A percentile compares a stretch with the other conserved stretches of the same genome.
These are phyloP conservation scores for Cheumatopsyche charites DNA, from an alignment of 1,140 invertebrate species.

Conservation along the genomic window DNA sequence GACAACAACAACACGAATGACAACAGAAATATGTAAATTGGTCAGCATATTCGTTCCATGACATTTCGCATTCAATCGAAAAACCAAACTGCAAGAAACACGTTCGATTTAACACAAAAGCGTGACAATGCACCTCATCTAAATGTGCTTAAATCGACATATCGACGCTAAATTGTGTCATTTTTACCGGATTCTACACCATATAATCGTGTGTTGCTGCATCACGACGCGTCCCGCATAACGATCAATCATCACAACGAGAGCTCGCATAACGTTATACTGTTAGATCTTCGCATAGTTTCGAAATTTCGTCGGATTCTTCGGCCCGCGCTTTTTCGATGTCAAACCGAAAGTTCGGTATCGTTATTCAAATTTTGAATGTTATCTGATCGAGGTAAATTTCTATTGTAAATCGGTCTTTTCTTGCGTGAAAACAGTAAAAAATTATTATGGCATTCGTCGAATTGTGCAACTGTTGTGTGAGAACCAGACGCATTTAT, in stretches of 20 bases:
- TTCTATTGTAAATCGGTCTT: conserved; percentile 16
- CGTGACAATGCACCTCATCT: neutral
- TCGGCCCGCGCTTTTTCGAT: conserved; percentile 8
- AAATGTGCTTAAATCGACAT: neutral
- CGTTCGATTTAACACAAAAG: neutral
- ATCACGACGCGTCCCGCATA: neutral
- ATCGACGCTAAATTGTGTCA: neutral
- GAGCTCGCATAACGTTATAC: no score
- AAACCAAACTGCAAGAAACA: no score
- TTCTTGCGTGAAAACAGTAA: neutral
- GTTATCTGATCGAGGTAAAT: conserved; percentile 35
- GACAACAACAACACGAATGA: no score
- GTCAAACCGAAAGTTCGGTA: conserved; percentile 18
- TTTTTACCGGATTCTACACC: no score
- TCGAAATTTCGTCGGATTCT: neutral
- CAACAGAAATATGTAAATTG: no score
- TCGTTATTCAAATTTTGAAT: conserved; percentile 37
- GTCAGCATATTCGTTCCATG: no score
- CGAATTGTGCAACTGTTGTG: conserved; percentile 8
- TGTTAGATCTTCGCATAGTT: no score
- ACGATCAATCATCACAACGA: conserved; percentile 1
- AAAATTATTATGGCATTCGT: neutral
- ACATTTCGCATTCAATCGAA: no score
- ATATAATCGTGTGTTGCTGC: no score
- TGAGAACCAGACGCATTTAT: conserved; percentile 22